These are phyloP conservation scores for Pterostichus madidus DNA, from an alignment of 2,888 invertebrate species.

Conservation along the genomic window DNA sequence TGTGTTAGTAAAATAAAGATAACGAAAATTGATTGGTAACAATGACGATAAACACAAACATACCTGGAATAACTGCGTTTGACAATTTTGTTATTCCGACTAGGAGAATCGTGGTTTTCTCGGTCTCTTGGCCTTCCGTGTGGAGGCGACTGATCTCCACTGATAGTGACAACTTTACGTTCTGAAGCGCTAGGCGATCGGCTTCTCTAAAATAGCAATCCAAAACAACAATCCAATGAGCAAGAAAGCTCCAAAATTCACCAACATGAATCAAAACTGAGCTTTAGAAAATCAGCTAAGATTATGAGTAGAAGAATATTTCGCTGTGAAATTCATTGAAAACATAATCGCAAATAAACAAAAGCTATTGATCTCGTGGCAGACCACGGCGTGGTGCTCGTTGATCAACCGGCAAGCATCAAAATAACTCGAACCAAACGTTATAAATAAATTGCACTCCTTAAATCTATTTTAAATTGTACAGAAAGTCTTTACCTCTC, in stretches of 20 bases:
- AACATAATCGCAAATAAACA: slow-evolving; percentile 58
- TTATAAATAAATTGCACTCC: slow-evolving; percentile 61
- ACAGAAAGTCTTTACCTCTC: slow-evolving; percentile 60
- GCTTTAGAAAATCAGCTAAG: slow-evolving; percentile 17
- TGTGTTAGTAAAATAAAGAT: neutral
- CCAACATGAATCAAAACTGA: slow-evolving; percentile 19
- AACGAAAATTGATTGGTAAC: neutral
- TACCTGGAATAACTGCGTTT: slow-evolving; percentile 75
- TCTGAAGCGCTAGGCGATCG: slow-evolving; percentile 74
- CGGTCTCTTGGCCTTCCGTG: slow-evolving; percentile 75
- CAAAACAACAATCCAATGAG: slow-evolving; percentile 65
- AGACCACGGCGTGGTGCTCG: slow-evolving; percentile 59
- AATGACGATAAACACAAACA: no score
- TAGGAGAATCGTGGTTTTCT: slow-evolving; percentile 63
- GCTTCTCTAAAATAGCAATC: slow-evolving; percentile 72
- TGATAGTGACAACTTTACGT: slow-evolving; percentile 68
- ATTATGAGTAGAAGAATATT: slow-evolving; percentile 42
- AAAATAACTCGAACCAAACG: slow-evolving; percentile 47
- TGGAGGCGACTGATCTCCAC: slow-evolving; percentile 74
- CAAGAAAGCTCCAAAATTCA: slow-evolving; percentile 1
- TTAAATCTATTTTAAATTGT: slow-evolving; percentile 59
- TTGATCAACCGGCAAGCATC: slow-evolving; percentile 62
- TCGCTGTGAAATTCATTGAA: slow-evolving; percentile 35
- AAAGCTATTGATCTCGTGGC: slow-evolving; percentile 65
- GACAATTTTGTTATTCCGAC: slow-evolving; percentile 63